A percentile compares a stretch with the other conserved stretches of the same genome.
phyloP scores from a whole-genome alignment of 1,140 invertebrate genomes.

The Palaemon carinicauda region DNA sequence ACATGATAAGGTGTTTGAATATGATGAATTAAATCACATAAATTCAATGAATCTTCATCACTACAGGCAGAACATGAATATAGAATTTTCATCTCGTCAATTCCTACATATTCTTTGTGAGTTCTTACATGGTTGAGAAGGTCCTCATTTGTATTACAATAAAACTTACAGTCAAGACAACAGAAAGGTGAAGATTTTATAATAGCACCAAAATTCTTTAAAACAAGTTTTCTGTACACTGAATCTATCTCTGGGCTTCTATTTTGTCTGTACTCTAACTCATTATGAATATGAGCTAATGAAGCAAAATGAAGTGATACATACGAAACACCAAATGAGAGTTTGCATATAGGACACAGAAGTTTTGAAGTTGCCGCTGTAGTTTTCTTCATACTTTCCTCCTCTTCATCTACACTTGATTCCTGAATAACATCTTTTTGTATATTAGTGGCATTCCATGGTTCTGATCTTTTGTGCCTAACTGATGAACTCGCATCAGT shows the following conservation, averaged over 20 bases:
- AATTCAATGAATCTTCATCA: slow-evolving; percentile 20
- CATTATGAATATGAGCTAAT: slow-evolving; percentile 49
- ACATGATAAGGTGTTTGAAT: slow-evolving; percentile 41
- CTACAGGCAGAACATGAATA: slow-evolving; percentile 30
- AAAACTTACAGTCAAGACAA: slow-evolving; percentile 36
- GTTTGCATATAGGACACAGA: slow-evolving; percentile 41
- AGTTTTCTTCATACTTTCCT: slow-evolving; percentile 13
- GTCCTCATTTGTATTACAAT: slow-evolving; percentile 45
- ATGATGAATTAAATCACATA: slow-evolving; percentile 6
- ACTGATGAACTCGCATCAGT: neutral
- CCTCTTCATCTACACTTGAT: slow-evolving; percentile 24
- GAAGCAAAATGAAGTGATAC: slow-evolving; percentile 42
- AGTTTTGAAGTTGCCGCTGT: slow-evolving; percentile 23
- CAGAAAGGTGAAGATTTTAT: slow-evolving; percentile 27
- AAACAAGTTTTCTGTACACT: slow-evolving; percentile 23
- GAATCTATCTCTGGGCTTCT: slow-evolving; percentile 22
- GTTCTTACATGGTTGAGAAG: slow-evolving; percentile 35
- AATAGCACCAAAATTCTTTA: slow-evolving; percentile 32
- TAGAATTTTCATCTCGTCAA: slow-evolving; percentile 28
- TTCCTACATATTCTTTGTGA: slow-evolving; percentile 15
- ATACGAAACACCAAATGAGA: slow-evolving; percentile 40
- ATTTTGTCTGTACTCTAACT: slow-evolving; percentile 34
- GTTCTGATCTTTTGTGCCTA: neutral
- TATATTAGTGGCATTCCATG: neutral
- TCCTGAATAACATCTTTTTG: neutral